Percentiles rank a stretch among this genome's conserved stretches.
Evolutionary conservation across 1,140 invertebrate species (phyloP).

Genomic region (Idris sp.): DNA sequence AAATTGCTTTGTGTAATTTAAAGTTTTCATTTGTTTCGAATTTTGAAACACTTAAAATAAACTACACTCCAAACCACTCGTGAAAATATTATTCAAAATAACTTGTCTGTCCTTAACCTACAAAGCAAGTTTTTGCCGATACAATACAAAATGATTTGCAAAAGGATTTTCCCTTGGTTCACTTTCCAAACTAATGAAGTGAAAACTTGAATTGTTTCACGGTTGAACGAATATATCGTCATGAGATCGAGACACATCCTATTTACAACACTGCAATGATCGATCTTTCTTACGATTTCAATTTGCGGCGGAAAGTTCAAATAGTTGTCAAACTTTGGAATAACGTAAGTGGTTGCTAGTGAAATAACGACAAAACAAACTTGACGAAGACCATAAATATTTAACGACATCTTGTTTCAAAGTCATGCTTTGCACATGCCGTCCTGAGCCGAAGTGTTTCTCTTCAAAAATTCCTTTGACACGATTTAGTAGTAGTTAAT

Average conservation of each 20-base stretch:
- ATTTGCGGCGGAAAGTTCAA: slow-evolving; percentile 58
- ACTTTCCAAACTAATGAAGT: slow-evolving; percentile 35
- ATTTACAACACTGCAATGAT: slow-evolving; percentile 49
- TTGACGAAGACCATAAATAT: slow-evolving; percentile 56
- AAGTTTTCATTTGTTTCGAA: too few relatives aligned
- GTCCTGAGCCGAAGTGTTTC: slow-evolving; percentile 3
- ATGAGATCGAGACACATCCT: slow-evolving; percentile 38
- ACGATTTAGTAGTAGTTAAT: slow-evolving; percentile 55
- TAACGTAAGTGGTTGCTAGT: slow-evolving; percentile 46
- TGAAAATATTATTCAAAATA: too few relatives aligned
- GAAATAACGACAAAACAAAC: slow-evolving; percentile 61
- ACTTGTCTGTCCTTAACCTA: neutral
- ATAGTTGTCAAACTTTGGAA: slow-evolving; percentile 63
- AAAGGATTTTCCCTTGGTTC: slow-evolving; percentile 30
- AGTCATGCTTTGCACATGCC: slow-evolving; percentile 28
- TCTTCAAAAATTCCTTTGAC: slow-evolving; percentile 48
- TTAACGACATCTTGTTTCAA: slow-evolving; percentile 57
- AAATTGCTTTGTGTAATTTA: too few relatives aligned
- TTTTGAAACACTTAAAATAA: too few relatives aligned
- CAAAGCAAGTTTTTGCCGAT: slow-evolving; percentile 20
- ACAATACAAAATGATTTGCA: slow-evolving; percentile 34
- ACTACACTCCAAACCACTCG: too few relatives aligned
- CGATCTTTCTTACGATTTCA: slow-evolving; percentile 32
- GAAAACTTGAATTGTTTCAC: slow-evolving; percentile 59
- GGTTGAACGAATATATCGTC: slow-evolving; percentile 40